Base-by-base conservation (phyloP, 2,888 invertebrate genomes). In the Ennomos quercinarius region DNA sequence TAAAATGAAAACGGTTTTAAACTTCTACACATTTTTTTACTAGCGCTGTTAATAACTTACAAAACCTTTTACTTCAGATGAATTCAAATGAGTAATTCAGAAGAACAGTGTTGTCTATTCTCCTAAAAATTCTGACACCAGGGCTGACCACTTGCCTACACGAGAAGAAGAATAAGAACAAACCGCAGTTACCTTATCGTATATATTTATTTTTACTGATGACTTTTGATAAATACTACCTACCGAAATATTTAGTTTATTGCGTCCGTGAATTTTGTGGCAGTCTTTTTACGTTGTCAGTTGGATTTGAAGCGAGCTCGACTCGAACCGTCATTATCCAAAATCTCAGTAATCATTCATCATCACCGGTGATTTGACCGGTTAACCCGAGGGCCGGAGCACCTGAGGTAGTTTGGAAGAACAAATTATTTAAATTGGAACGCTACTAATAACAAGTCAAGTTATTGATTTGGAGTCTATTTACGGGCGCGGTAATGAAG, bases 301-400 rank as follows among this genome's bases (percentile, higher is more conserved):
- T 81, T 86, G 86, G 84, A 70, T 81, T 86, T 85, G 84, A 70
- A 85, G 85, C 83, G 78, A 74, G 74, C 67, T 66, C 65, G 74
- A 77, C 67, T 66, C 65, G 74, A 77, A 73, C 83, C 83, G 77
- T 89, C 87, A 91, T 91, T 91, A 91, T 83, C 84, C 75, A 71
- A 86, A 90, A 90, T 87, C 87, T 85, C 78, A 77, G 89, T 87
- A 91, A 92, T 91, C 90, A 91, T 88, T 90, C 84, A 89, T 89
- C 90, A 91, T 92, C 88, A 89, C 80, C 78, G 72, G 78, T 78
- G 83, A 89, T 89, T 87, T 87, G 86, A 84, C 79, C 80, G 77
- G 84, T 86, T 86, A 86, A 80, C 81, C 79, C 79, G 84, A 79
- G 76, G 64, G 81, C 75, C 78, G 73, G 71, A 70, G 82, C 86